phyloP scores from a whole-genome alignment of 2,888 invertebrate species.

The Piscicola geometra region DNA sequence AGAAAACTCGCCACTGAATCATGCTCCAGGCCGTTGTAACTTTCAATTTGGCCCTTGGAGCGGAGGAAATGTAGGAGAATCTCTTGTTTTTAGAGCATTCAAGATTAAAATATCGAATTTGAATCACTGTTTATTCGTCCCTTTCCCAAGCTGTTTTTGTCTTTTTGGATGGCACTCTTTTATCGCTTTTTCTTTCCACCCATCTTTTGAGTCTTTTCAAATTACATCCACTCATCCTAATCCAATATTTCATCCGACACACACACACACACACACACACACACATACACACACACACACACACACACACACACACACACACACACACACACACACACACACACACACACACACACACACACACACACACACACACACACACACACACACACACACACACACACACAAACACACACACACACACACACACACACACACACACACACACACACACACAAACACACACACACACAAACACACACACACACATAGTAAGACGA shows the following conservation, averaged over 20 bases:
- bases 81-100: too few relatives aligned
- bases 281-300: conserved; percentile 23
- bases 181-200: background rate
- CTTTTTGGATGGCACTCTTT: background rate
- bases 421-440: conserved; percentile 31
- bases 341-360: conserved; percentile 26
- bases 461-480: conserved; percentile 20
- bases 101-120: too few relatives aligned
- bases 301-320: conserved; percentile 25
- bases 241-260: background rate
- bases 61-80: too few relatives aligned
- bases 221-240: background rate
- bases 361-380: conserved; percentile 22
- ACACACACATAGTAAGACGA: background rate
- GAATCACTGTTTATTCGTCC: background rate
- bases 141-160: background rate
- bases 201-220: too few relatives aligned
- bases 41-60: too few relatives aligned
- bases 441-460: conserved; percentile 20
- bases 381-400: conserved; percentile 19
- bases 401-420: conserved; percentile 25
- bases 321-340: conserved; percentile 29
- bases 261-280: conserved; percentile 25
- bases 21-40: too few relatives aligned
- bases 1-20: too few relatives aligned